These are phyloP conservation scores for Diachasma alloeum DNA, from an alignment of 1,140 invertebrate genomes.

Conservation along the genomic window DNA sequence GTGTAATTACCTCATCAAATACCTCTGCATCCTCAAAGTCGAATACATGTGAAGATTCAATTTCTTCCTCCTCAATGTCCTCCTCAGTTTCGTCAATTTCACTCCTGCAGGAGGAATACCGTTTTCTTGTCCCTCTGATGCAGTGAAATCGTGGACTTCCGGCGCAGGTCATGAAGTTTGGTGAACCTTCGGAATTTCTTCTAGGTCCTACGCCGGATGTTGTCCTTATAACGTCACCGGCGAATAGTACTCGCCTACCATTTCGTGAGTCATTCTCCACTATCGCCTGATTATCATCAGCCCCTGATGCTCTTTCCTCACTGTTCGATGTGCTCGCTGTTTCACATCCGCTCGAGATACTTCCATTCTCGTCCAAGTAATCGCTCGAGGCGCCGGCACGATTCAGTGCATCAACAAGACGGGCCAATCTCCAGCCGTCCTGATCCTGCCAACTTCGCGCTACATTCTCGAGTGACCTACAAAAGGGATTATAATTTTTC, in stretches of 20 bases:
- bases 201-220: conserved; percentile 34
- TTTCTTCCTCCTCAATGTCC: conserved; percentile 43
- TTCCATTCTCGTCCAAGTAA: conserved; percentile 73
- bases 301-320: conserved; percentile 53
- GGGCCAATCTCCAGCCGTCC: conserved; percentile 57
- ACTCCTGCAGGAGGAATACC: conserved; percentile 28
- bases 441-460: conserved; percentile 60
- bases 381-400: conserved; percentile 44
- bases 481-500: not conserved
- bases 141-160: conserved; percentile 55
- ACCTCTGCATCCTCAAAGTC: conserved; percentile 60
- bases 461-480: conserved; percentile 52
- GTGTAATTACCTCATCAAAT: conserved; percentile 55
- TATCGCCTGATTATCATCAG: conserved; percentile 40
- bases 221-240: conserved; percentile 33
- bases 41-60: conserved; percentile 48
- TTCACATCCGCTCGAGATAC: conserved; percentile 81
- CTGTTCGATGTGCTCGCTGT: conserved; percentile 75
- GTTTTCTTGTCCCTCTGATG: conserved; percentile 37
- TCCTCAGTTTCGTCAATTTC: conserved; percentile 58
- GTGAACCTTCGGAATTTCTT: conserved; percentile 59
- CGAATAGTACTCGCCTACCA: conserved; percentile 41
- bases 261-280: conserved; percentile 34
- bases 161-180: conserved; percentile 57
- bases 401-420: conserved; percentile 57